phyloP scores from a whole-genome alignment of 1,140 invertebrate genomes.

The Ephestia elutella region DNA sequence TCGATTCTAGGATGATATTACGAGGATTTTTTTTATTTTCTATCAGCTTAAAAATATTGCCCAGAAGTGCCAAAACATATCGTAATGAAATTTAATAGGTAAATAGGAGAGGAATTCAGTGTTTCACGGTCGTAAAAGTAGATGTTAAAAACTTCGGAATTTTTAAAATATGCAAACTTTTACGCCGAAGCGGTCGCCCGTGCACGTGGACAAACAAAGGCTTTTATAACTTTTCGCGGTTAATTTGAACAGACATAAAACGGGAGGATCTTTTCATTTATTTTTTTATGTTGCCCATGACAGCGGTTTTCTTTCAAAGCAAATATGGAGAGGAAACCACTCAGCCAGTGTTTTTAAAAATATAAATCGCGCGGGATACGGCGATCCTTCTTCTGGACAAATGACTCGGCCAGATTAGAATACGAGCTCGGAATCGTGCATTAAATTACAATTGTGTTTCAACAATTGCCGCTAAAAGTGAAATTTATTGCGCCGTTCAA shows the following conservation, averaged over 20 bases:
- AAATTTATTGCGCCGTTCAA: background rate
- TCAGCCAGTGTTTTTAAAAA: conserved; percentile 11
- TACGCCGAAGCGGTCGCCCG: background rate
- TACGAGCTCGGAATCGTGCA: conserved; percentile 18
- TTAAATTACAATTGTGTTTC: conserved; percentile 15
- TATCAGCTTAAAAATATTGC: too few species aligned
- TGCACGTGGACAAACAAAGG: conserved; percentile 11
- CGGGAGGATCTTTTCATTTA: conserved; percentile 14
- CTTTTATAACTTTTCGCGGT: conserved; percentile 29
- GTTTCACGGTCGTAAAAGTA: background rate
- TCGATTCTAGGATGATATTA: too few species aligned
- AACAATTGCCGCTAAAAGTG: background rate
- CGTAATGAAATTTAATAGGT: background rate
- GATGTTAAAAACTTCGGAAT: background rate
- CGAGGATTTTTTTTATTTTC: too few species aligned
- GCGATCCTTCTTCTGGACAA: conserved; percentile 11
- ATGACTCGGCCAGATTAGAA: conserved; percentile 17
- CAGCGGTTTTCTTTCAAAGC: conserved; percentile 18
- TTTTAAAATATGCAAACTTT: background rate
- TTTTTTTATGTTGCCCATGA: conserved; percentile 8
- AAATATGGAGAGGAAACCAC: conserved; percentile 11
- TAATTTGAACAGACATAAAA: conserved; percentile 26
- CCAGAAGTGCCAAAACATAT: too few species aligned
- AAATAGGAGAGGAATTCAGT: background rate
- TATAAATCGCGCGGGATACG: conserved; percentile 17